Evolutionary conservation across 2,888 invertebrate species (phyloP).

Genomic region (Agrochola circellaris): DNA sequence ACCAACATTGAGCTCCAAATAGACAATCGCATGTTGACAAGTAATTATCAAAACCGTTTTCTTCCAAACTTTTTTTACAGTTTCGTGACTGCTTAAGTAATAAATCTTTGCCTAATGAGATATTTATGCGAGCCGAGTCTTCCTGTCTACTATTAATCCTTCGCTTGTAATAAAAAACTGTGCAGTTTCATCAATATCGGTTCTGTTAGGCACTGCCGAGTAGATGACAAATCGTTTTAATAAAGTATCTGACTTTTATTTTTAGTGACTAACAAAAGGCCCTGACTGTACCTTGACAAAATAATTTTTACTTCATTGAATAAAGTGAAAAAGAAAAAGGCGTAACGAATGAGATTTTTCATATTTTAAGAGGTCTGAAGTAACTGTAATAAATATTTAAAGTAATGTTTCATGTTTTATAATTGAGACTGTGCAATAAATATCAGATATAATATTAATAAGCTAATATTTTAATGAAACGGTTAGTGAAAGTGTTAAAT

Average conservation of each 20-base stretch:
- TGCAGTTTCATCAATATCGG: constrained; percentile 79
- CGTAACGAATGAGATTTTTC: constrained; percentile 8
- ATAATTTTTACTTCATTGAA: constrained; percentile 16
- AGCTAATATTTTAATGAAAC: constrained; percentile 28
- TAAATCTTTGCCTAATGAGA: constrained; percentile 90
- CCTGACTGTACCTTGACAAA: constrained; percentile 47
- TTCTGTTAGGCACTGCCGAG: constrained; percentile 54
- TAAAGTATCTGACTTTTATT: constrained; percentile 61
- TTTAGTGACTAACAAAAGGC: constrained; percentile 28
- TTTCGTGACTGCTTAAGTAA: constrained; percentile 88
- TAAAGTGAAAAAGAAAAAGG: constrained; percentile 15
- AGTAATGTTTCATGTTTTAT: constrained; percentile 30
- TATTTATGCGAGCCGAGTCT: constrained; percentile 87
- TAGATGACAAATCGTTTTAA: constrained; percentile 67
- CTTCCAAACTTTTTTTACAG: constrained; percentile 85
- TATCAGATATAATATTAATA: constrained; percentile 25
- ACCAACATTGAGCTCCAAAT: constrained; percentile 81
- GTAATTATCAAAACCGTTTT: constrained; percentile 88
- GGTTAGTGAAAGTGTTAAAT: constrained; percentile 33
- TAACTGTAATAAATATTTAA: constrained; percentile 34
- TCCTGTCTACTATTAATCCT: constrained; percentile 89
- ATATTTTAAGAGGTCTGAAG: constrained; percentile 20
- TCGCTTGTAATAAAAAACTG: constrained; percentile 77
- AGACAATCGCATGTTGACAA: constrained; percentile 90
- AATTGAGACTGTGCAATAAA: constrained; percentile 34